Conservation (phyloP, 2,113 vertebrate species). For the Catagonus wagneri region DNA sequence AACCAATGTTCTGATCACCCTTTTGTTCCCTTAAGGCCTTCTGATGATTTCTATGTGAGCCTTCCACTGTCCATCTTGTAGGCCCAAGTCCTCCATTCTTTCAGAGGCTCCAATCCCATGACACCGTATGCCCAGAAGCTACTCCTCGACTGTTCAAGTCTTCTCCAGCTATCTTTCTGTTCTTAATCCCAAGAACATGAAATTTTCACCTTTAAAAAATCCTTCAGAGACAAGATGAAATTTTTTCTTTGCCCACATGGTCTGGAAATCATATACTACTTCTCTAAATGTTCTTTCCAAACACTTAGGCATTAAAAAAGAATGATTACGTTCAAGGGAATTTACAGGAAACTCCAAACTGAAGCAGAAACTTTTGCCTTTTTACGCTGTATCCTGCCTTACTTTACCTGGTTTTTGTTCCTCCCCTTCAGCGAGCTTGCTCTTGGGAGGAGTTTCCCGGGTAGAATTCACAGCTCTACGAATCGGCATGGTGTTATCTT, state of each 20-base stretch:
- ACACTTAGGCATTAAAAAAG: slow-evolving; percentile 5
- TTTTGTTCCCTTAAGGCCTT: neutral
- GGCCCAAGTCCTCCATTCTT: neutral
- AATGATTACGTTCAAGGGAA: slow-evolving; percentile 7
- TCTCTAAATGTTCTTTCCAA: slow-evolving; percentile 12
- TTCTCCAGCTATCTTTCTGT: neutral
- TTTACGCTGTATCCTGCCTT: neutral
- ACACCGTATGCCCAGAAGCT: neutral
- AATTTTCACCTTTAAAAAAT: slow-evolving; percentile 26
- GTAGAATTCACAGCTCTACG: slow-evolving; percentile 93
- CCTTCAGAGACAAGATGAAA: slow-evolving; percentile 17
- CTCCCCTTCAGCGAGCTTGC: slow-evolving; percentile 91
- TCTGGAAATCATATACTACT: neutral
- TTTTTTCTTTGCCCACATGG: neutral
- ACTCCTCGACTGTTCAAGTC: neutral
- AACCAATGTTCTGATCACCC: neutral
- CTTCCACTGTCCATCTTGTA: neutral
- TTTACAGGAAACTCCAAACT: neutral
- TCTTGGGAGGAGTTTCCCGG: slow-evolving; percentile 92
- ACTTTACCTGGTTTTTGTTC: slow-evolving; percentile 88
- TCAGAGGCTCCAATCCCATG: neutral
- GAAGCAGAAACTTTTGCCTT: neutral
- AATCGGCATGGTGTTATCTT: slow-evolving; percentile 94
- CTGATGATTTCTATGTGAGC: neutral
- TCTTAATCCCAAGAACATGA: slow-evolving; percentile 58